A percentile compares a stretch with the other conserved stretches of the same genome.
Conservation (phyloP, 2,797 vertebrate species). For the Ceyx erithaca region DNA sequence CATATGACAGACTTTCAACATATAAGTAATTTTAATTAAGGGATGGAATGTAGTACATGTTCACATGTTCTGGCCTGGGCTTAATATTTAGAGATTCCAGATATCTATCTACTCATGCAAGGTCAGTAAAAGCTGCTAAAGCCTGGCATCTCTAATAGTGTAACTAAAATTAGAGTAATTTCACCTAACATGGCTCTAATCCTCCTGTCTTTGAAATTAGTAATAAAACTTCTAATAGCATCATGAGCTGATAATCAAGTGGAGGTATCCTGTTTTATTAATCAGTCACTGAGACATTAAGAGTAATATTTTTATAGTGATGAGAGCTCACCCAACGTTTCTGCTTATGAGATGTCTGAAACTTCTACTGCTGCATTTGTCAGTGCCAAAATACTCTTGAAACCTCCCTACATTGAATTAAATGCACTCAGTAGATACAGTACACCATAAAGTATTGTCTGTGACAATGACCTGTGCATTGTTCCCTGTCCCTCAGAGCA, state of each 20-base stretch:
- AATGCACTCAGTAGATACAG: not conserved
- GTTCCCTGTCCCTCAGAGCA: not conserved
- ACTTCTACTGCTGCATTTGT: conserved; percentile 9
- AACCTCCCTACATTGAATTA: not conserved
- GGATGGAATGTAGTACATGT: not conserved
- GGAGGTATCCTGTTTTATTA: not conserved
- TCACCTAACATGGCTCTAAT: not conserved
- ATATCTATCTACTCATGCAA: not conserved
- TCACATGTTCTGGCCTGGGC: not conserved
- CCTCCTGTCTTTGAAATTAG: not conserved
- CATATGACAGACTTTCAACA: not conserved
- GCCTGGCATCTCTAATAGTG: not conserved
- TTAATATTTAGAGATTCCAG: not conserved
- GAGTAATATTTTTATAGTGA: not conserved
- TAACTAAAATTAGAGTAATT: not conserved
- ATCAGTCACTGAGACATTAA: not conserved
- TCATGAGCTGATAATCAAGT: not conserved
- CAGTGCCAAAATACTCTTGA: not conserved
- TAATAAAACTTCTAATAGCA: not conserved
- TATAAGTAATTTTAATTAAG: not conserved
- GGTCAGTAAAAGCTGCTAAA: not conserved
- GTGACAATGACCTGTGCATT: not conserved
- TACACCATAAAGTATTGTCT: not conserved
- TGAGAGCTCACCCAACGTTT: not conserved
- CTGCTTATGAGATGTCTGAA: not conserved